phyloP scores from a whole-genome alignment of 2,888 invertebrate species.

The Chrysodeixis includens region DNA sequence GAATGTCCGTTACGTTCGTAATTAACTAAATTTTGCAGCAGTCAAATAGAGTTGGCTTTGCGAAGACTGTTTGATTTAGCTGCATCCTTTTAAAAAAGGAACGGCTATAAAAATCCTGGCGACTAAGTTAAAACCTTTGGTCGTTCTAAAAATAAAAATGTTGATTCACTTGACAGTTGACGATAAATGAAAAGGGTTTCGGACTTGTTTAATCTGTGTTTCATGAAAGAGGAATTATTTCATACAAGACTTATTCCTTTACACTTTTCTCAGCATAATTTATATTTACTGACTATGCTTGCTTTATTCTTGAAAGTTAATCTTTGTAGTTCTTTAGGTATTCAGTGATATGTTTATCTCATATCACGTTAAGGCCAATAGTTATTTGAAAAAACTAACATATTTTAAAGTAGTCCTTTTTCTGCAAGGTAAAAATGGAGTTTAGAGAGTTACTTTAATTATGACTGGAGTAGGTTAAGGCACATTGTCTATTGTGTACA shows the following conservation, averaged over 20 bases:
- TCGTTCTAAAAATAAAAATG: slow-evolving; percentile 26
- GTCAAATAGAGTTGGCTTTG: slow-evolving; percentile 32
- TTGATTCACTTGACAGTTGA: neutral
- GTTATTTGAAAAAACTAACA: too few relatives aligned
- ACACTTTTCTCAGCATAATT: neutral
- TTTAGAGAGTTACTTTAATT: too few relatives aligned
- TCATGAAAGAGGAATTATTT: neutral
- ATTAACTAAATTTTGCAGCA: slow-evolving; percentile 39
- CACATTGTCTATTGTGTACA: too few relatives aligned
- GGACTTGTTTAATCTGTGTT: neutral
- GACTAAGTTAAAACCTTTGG: slow-evolving; percentile 37
- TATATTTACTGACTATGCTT: neutral
- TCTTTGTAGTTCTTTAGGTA: too few relatives aligned
- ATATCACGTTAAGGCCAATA: too few relatives aligned
- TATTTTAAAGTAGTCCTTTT: too few relatives aligned
- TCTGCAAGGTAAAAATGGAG: too few relatives aligned
- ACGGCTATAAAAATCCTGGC: slow-evolving; percentile 28
- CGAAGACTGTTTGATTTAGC: slow-evolving; percentile 27
- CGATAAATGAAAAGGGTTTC: neutral
- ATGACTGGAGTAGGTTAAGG: too few relatives aligned
- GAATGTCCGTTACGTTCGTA: slow-evolving; percentile 25
- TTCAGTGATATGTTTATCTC: too few relatives aligned
- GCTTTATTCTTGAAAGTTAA: neutral
- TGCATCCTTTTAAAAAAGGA: slow-evolving; percentile 35
- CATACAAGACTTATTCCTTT: neutral